These are phyloP conservation scores for Triplophysa siluroides DNA, from an alignment of 2,113 vertebrate species.

Conservation along the genomic window DNA sequence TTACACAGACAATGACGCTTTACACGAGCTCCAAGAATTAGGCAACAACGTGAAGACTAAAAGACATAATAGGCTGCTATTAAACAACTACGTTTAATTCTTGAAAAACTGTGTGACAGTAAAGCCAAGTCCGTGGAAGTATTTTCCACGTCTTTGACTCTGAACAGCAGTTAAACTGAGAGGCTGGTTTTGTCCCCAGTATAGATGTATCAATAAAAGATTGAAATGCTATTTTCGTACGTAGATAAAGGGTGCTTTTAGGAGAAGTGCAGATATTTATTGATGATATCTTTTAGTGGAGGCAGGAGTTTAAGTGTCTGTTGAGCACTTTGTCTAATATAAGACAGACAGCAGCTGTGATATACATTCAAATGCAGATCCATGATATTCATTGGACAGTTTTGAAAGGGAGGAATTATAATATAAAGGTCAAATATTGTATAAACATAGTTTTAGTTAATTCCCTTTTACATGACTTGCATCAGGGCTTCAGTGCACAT, in stretches of 20 bases:
- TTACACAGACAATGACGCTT: slow-evolving; percentile 63
- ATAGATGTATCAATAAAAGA: slow-evolving; percentile 30
- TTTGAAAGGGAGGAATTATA: background rate
- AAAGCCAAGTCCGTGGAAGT: background rate
- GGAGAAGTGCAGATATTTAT: slow-evolving; percentile 41
- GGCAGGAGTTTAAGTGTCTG: slow-evolving; percentile 26
- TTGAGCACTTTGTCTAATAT: slow-evolving; percentile 37
- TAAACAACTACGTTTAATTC: background rate
- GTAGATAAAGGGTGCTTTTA: slow-evolving; percentile 25
- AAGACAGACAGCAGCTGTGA: slow-evolving; percentile 31
- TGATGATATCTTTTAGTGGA: slow-evolving; percentile 21
- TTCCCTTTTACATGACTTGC: slow-evolving; percentile 17
- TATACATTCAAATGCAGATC: slow-evolving; percentile 13
- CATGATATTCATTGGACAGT: slow-evolving; percentile 19
- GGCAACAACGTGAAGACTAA: slow-evolving; percentile 18
- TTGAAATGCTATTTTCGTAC: slow-evolving; percentile 43
- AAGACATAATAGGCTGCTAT: slow-evolving; percentile 62
- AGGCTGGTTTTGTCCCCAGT: slow-evolving; percentile 22
- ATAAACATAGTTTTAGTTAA: background rate
- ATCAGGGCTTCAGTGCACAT: background rate
- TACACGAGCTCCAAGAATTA: slow-evolving; percentile 26
- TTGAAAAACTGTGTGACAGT: slow-evolving; percentile 15
- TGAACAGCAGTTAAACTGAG: slow-evolving; percentile 7
- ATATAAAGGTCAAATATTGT: background rate
- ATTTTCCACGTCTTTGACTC: background rate